phyloP scores from a whole-genome alignment of 2,113 vertebrate genomes.

The Heliornis fulica region DNA sequence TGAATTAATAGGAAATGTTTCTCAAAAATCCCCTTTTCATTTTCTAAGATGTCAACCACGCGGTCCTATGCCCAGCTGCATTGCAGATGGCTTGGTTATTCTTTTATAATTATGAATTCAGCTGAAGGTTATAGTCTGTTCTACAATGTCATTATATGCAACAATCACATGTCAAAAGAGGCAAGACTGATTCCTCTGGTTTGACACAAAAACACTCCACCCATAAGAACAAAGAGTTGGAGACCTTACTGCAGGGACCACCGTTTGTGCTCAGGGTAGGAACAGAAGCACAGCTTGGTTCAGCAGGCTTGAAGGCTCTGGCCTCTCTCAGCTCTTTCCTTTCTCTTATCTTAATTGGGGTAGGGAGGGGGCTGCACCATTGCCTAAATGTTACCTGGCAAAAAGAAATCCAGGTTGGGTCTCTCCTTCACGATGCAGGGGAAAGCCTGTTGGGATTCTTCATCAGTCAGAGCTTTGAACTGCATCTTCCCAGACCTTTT shows the following conservation, averaged over 20 bases:
- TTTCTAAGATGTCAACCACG: constrained; percentile 2
- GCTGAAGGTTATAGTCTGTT: not conserved
- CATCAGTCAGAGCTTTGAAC: not conserved
- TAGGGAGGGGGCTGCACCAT: not conserved
- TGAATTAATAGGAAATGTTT: constrained; percentile 40
- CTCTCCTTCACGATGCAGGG: not conserved
- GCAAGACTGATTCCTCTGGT: not conserved
- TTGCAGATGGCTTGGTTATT: not conserved
- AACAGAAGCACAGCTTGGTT: not conserved
- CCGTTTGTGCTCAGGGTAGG: fast-evolving
- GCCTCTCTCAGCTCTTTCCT: not conserved
- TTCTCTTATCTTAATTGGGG: not conserved
- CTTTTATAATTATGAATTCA: not conserved
- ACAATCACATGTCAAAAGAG: not conserved
- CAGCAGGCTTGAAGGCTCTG: not conserved
- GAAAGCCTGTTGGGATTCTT: not conserved
- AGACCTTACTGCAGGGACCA: not conserved
- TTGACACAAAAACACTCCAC: not conserved
- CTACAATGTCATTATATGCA: not conserved
- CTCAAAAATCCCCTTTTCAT: constrained; percentile 51
- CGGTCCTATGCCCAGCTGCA: not conserved
- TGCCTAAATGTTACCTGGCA: not conserved
- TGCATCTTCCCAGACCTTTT: not conserved
- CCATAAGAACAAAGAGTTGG: not conserved
- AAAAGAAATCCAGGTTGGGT: not conserved